Base-by-base conservation (phyloP, 2,113 vertebrate species). In the Gopherus evgoodei region DNA sequence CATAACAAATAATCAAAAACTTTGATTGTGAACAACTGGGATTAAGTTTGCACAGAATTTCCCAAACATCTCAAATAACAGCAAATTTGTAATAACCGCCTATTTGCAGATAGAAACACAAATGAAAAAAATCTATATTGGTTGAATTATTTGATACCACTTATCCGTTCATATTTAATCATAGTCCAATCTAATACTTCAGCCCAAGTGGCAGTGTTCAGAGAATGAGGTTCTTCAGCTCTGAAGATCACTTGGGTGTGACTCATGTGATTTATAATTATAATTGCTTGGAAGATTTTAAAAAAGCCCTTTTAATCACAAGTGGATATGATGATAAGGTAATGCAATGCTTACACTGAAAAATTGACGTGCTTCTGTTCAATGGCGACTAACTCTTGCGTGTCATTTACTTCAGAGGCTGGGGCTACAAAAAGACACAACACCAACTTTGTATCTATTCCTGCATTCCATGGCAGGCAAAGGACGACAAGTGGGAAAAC, bases 161-260 rank as follows among this genome's bases (percentile, higher is more conserved):
- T 2, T 79, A 16, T 94, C 93, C 90, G 1, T 19, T 81, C 84
- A 22, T 47, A 8, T 85, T 92, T 90, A 27, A 69, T 93, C 81
- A 13, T 3, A 2, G 49, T 9, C 81, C 69, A 91, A 72, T 47
- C 53, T 78, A 50, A 1, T 57, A 42, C 87, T 94, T 94, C 76
- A 90, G 83, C 72, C 4, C 85, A 89, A 78, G 65, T 95, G 47
- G 27, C 22, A 19, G 91, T 94, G 81, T 81, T 90, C 81, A 89
- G 83, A 93, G 94, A 93, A 86, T 42, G 0, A 59, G 21, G 22
- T 47, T 47, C 38, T 47, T 75, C 75, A 27, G 24, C 25, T 90
- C 86, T 81, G 83, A 91, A 85, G 76, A 81, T 81, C 93, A 81
- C 91, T 95, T 91, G 49, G 25, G 56, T 88, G 49, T 82, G 91